phyloP scores from a whole-genome alignment of 2,888 invertebrate genomes.

The Diaperis boleti region DNA sequence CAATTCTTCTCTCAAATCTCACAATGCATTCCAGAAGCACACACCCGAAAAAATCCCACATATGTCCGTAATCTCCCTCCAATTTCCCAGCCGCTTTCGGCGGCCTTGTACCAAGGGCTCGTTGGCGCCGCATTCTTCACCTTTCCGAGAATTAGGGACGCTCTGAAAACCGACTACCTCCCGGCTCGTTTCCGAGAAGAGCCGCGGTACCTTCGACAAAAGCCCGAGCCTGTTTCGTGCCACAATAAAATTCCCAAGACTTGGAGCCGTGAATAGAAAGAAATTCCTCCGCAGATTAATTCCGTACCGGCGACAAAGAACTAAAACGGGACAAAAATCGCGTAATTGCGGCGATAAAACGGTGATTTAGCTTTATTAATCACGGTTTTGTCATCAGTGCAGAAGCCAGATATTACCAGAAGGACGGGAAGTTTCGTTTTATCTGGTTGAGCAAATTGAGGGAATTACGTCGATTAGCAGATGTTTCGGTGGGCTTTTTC shows the following conservation, averaged over 20 bases:
- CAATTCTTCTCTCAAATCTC: too few species aligned
- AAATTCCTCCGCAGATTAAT: constrained; percentile 18
- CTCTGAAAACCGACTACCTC: constrained; percentile 16
- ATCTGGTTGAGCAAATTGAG: neutral
- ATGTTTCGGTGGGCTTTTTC: neutral
- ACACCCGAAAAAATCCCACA: too few species aligned
- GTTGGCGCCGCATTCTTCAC: constrained; percentile 22
- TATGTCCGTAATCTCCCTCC: too few species aligned
- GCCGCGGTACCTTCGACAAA: constrained; percentile 7
- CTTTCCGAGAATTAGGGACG: constrained; percentile 27
- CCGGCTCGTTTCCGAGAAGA: constrained; percentile 14
- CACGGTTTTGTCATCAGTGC: neutral
- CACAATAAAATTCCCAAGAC: constrained; percentile 21
- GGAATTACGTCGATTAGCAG: neutral
- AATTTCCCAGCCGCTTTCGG: too few species aligned
- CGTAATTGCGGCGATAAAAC: neutral
- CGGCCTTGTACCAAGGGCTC: neutral
- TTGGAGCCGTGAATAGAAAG: constrained; percentile 15
- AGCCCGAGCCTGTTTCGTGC: neutral
- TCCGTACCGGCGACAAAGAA: neutral
- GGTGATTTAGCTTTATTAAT: neutral
- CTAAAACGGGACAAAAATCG: neutral
- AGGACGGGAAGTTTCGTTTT: neutral
- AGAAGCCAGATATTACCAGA: neutral
- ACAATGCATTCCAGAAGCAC: too few species aligned